A percentile compares a stretch with the other conserved stretches of the same genome.
Conservation (phyloP, 2,797 vertebrate genomes). For the Ibycter americanus region DNA sequence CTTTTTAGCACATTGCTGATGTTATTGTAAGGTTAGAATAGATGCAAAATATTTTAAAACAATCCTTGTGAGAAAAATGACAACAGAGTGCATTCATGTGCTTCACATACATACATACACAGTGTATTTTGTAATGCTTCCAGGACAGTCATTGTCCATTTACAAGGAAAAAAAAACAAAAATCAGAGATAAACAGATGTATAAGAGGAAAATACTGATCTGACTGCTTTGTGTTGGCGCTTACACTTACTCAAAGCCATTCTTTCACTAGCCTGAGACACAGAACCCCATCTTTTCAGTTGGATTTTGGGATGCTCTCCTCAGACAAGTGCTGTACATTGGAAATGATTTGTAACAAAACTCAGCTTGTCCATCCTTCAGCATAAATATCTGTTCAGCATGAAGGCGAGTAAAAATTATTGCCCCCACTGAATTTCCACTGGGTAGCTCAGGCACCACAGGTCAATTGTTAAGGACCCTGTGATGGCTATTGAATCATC, state of each 20-base stretch:
- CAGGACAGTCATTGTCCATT: background rate
- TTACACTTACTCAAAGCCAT: background rate
- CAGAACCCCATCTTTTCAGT: background rate
- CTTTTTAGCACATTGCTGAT: conserved; percentile 1
- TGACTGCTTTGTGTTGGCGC: background rate
- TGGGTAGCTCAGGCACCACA: background rate
- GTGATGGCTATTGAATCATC: background rate
- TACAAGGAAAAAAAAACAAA: background rate
- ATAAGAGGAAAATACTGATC: background rate
- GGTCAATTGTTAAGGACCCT: background rate
- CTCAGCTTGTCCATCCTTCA: background rate
- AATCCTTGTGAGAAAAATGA: background rate
- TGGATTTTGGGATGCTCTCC: background rate
- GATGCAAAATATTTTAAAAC: conserved; percentile 22
- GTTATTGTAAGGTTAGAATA: background rate
- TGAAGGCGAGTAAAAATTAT: background rate
- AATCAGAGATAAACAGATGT: background rate
- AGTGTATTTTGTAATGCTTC: background rate
- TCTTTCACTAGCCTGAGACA: background rate
- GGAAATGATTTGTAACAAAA: background rate
- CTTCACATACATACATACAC: background rate
- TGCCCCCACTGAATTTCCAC: background rate
- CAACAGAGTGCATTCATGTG: background rate
- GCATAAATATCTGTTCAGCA: background rate
- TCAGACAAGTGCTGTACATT: background rate